Conservation (phyloP, 1,140 invertebrate species). For the Papilio glaucus region DNA sequence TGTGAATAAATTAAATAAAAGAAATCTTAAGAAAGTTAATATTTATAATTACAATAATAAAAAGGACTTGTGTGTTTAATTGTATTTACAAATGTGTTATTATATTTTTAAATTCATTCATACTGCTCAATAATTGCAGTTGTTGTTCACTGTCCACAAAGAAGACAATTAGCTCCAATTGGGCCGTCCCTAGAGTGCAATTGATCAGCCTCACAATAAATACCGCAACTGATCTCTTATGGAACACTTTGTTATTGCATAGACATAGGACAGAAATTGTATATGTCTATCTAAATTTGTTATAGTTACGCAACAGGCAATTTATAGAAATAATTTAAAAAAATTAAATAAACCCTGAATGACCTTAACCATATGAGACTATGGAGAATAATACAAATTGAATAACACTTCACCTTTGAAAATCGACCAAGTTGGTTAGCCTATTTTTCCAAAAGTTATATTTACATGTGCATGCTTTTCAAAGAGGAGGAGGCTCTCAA, state of each 20-base stretch:
- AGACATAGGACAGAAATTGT: conserved; percentile 10
- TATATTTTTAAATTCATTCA: neutral
- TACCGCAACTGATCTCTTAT: neutral
- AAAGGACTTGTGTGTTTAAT: neutral
- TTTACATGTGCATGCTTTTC: no score
- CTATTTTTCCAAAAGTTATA: no score
- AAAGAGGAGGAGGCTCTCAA: no score
- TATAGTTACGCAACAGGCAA: neutral
- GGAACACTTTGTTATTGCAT: conserved; percentile 24
- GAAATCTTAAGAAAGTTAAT: no score
- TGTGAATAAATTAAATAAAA: no score
- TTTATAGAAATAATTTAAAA: neutral
- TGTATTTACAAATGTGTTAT: neutral
- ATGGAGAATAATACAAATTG: no score
- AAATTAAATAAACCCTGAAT: no score
- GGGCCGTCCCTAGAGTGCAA: conserved; percentile 56
- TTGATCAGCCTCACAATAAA: conserved; percentile 45
- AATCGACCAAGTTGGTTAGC: no score
- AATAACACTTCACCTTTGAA: no score
- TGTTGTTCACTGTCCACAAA: conserved; percentile 43
- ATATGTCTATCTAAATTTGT: neutral
- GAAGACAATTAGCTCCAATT: conserved; percentile 70
- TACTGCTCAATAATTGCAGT: conserved; percentile 43
- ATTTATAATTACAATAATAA: no score
- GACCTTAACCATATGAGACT: no score